phyloP scores from a whole-genome alignment of 2,888 invertebrate species.

The Cepaea hortensis region DNA sequence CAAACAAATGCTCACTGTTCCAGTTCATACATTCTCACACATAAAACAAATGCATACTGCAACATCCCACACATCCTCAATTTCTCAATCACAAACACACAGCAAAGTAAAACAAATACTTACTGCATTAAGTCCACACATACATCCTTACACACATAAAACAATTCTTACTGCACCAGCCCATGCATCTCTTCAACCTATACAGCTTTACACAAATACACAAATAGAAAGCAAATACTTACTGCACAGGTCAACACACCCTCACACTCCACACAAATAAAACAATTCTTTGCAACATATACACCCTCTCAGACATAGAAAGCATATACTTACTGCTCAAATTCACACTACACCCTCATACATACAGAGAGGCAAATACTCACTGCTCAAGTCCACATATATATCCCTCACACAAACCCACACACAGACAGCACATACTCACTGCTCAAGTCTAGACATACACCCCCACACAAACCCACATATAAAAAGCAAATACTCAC shows the following conservation, averaged over 20 bases:
- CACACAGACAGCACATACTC: background rate
- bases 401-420: background rate
- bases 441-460: background rate
- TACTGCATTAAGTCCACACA: background rate
- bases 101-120: background rate
- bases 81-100: background rate
- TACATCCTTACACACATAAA: background rate
- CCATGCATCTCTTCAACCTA: background rate
- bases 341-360: background rate
- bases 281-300: no score
- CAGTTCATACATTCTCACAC: no score
- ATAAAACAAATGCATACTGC: no score
- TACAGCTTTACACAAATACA: background rate
- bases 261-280: no score
- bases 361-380: background rate
- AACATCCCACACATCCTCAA: background rate
- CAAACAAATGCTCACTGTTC: no score
- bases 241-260: no score
- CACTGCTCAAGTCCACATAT: background rate
- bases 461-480: background rate
- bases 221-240: no score
- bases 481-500: conserved; percentile 9
- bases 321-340: no score
- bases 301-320: no score
- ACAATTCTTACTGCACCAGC: background rate